Evolutionary conservation across 2,113 vertebrate species (phyloP), one percentile per base, ranked within the genome.

Genomic region (Lepisosteus osseus): DNA sequence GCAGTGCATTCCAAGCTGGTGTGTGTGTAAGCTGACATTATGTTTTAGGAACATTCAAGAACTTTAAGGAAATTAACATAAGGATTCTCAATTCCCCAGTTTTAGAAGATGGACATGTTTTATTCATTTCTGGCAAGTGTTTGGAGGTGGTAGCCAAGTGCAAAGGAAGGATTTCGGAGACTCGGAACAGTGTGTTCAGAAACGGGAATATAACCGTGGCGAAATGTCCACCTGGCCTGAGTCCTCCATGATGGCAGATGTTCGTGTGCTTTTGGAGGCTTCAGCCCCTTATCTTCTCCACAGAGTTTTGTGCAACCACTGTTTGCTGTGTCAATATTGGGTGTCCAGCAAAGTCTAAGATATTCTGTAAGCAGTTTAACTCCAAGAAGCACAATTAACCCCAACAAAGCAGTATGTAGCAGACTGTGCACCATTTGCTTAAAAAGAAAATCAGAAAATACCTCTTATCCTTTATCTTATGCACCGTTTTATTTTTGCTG

Each of bases 391-490:
- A 55, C 65, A 72, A 62, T 14, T 47, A 63, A 63, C 43, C 57
- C 70, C 65, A 70, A 47, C 51, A 65, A 56, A 40, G 14, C 13
- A 70, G 55, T 11, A 11, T 59, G 56, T 12, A 51, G 9, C 1
- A 51, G 47, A 29, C 29, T 29, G 29, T 29, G 29, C 29, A 29
- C 29, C 29, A 66, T 14, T 45, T 13, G 72, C 41, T 76, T 72
- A 65, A 80, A 78, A 76, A 76, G 68, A 67, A 69, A 54, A 80
- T 29, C 64, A 79, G 74, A 81, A 76, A 78, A 69, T 67, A 29
- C 29, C 29, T 29, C 29, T 51, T 51, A 51, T 59, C 56, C 13
- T 12, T 59, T 59, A 14, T 14, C n/a, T 59, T 59, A 11, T n/a
- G 13, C 7, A 12, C 4, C 3, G 12, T 59, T 59, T 59, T 59